These are phyloP conservation scores for Labeo rohita DNA, from an alignment of 2,113 vertebrate genomes.

Conservation along the genomic window DNA sequence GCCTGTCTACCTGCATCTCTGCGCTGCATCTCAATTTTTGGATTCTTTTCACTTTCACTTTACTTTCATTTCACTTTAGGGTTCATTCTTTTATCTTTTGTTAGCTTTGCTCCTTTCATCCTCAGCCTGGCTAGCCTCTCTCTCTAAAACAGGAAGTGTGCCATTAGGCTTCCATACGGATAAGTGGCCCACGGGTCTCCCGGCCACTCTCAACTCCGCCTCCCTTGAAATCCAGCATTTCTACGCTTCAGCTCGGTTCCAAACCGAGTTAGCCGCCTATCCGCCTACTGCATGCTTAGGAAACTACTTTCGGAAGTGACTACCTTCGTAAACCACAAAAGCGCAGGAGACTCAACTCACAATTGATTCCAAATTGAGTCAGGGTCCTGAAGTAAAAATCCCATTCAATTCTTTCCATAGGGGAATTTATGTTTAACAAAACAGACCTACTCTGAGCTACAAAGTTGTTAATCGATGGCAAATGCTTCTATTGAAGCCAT, in stretches of 20 bases:
- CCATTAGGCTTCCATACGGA: not conserved
- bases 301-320: not conserved
- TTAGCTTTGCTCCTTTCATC: conserved; percentile 46
- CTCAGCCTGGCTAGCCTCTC: conserved; percentile 11
- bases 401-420: not conserved
- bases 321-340: not conserved
- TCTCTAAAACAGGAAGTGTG: conserved; percentile 36
- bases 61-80: conserved; percentile 28
- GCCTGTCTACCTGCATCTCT: conserved; percentile 34
- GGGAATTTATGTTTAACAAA: not conserved
- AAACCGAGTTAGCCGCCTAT: not conserved
- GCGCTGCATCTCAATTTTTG: conserved; percentile 17
- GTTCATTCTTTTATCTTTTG: conserved; percentile 54
- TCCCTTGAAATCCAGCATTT: conserved; percentile 8
- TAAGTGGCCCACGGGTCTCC: not conserved
- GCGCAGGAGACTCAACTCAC: not conserved
- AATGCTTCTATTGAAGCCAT: not conserved
- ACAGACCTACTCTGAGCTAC: not conserved
- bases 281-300: not conserved
- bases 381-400: not conserved
- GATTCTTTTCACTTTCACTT: conserved; percentile 15
- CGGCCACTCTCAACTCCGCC: not conserved
- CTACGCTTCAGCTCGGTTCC: not conserved
- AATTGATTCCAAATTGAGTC: not conserved
- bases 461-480: not conserved